These are phyloP conservation scores for Tupaia chinensis DNA, from an alignment of 2,113 vertebrate species.

Conservation along the genomic window DNA sequence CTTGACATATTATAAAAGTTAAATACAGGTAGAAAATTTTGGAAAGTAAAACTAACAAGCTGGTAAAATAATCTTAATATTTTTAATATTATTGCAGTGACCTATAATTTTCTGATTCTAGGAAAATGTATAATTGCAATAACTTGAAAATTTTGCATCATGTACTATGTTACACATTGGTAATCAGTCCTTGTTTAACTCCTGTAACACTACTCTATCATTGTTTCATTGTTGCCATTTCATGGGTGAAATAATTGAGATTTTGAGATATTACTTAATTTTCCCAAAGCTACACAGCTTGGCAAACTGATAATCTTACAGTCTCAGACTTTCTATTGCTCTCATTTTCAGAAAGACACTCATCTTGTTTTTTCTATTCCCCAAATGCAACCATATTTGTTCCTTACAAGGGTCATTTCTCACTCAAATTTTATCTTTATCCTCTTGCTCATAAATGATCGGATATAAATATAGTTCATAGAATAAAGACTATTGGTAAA, in stretches of 20 bases:
- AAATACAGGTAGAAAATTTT: neutral
- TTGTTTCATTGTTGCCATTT: neutral
- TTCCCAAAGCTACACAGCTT: neutral
- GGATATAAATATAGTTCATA: neutral
- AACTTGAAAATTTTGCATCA: neutral
- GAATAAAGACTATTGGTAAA: neutral
- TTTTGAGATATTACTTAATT: neutral
- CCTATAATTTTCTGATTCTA: neutral
- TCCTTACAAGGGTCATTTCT: neutral
- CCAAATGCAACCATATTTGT: neutral
- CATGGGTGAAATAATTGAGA: neutral
- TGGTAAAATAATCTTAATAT: constrained; percentile 4
- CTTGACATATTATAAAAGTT: constrained; percentile 11
- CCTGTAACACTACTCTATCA: neutral
- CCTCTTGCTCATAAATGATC: neutral
- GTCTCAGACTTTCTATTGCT: neutral
- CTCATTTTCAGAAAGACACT: neutral
- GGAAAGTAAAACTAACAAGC: neutral
- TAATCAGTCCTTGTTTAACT: neutral
- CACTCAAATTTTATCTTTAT: neutral
- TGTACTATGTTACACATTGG: neutral
- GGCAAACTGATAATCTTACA: neutral
- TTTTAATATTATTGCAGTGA: neutral
- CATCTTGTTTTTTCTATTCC: neutral
- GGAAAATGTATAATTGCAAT: neutral